Evolutionary conservation across 2,113 vertebrate genomes (phyloP).

Genomic region (Trogon surrucura): DNA sequence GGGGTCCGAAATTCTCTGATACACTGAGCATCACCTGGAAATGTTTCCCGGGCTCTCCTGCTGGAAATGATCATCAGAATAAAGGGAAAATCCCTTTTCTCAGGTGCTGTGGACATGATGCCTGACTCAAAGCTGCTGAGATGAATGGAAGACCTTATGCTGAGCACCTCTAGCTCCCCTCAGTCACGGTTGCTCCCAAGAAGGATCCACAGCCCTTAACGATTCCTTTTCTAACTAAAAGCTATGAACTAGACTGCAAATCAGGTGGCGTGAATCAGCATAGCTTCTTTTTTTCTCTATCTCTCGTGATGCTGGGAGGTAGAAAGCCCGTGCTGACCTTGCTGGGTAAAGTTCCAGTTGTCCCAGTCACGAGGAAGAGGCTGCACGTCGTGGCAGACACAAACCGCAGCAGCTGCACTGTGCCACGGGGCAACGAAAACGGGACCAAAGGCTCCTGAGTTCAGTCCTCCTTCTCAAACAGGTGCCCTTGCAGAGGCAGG

Average conservation of each 20-base stretch:
- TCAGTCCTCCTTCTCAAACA: background rate
- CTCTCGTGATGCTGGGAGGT: background rate
- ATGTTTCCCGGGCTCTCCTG: background rate
- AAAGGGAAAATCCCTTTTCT: background rate
- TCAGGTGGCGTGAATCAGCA: accelerated
- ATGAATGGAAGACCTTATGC: background rate
- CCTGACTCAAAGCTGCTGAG: background rate
- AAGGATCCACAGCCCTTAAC: background rate
- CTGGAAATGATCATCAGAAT: background rate
- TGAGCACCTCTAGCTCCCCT: background rate
- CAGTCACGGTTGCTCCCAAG: background rate
- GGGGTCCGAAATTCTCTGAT: background rate
- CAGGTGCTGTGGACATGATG: background rate
- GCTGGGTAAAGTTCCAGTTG: background rate
- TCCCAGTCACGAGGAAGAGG: background rate
- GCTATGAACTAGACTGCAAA: background rate
- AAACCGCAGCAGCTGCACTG: background rate
- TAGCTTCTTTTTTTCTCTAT: background rate
- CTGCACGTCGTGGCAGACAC: background rate
- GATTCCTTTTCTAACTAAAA: background rate
- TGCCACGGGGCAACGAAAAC: accelerated
- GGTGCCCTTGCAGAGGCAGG: background rate
- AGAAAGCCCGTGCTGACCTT: background rate
- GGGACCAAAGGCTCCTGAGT: background rate
- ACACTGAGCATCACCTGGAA: background rate